Conservation (phyloP, 2,888 invertebrate genomes). For the Clepsis dumicolana region DNA sequence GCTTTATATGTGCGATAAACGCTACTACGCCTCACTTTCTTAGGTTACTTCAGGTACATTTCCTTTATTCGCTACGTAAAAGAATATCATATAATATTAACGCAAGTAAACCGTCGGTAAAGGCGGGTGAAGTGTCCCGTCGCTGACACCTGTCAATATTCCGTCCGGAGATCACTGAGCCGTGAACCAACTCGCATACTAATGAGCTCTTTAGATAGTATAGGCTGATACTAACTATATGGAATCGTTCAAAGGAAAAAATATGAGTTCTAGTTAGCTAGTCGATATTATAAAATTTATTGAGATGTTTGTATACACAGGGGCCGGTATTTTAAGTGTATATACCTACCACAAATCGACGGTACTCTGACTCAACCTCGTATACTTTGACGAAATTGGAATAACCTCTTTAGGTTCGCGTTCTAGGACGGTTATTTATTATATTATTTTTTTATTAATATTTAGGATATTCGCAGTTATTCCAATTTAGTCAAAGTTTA, state of each 20-base stretch:
- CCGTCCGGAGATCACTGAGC: constrained; percentile 20
- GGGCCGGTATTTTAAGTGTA: too few species aligned
- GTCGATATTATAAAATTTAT: too few species aligned
- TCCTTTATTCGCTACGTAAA: neutral
- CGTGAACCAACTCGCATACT: constrained; percentile 20
- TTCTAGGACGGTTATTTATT: too few species aligned
- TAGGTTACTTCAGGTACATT: neutral
- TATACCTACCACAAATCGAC: too few species aligned
- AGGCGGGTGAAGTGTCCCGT: neutral
- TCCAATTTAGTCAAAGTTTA: too few species aligned
- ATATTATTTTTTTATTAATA: too few species aligned
- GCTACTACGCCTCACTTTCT: neutral
- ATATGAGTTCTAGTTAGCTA: neutral
- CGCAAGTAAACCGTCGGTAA: neutral
- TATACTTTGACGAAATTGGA: too few species aligned
- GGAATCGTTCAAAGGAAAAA: neutral
- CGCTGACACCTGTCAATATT: constrained; percentile 49
- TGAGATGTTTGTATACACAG: too few species aligned
- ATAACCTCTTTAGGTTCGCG: too few species aligned
- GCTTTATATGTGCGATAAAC: neutral
- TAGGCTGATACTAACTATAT: neutral
- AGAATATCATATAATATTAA: neutral
- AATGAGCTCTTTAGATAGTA: constrained; percentile 6
- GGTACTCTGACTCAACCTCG: too few species aligned
- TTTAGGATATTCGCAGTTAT: too few species aligned